These are phyloP conservation scores for Anthrax anthrax DNA, from an alignment of 2,888 invertebrate genomes.

Conservation along the genomic window DNA sequence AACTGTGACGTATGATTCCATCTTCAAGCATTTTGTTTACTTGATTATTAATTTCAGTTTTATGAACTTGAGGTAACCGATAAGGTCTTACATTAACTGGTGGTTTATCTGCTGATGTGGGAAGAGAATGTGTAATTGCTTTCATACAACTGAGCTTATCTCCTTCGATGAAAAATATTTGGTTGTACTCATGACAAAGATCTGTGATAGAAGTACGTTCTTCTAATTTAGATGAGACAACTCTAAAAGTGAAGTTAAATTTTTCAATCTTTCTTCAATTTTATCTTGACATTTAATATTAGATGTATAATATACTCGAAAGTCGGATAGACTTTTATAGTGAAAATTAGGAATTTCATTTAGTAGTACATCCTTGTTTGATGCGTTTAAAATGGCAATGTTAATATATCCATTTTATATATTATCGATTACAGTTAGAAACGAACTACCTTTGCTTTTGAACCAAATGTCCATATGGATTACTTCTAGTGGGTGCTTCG, in stretches of 20 bases:
- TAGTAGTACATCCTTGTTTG: no score
- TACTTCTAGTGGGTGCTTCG: no score
- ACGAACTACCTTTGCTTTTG: no score
- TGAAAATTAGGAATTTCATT: no score
- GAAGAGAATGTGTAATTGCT: conserved; percentile 2
- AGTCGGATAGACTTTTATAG: no score
- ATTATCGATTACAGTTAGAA: no score
- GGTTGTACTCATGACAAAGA: conserved; percentile 16
- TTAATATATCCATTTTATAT: no score
- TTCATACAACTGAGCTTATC: conserved; percentile 20
- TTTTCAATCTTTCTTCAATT: neutral
- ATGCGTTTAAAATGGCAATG: no score
- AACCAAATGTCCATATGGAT: no score
- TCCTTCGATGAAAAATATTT: conserved; percentile 21
- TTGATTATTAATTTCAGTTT: conserved; percentile 12
- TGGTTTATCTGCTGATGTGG: neutral
- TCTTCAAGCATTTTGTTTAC: conserved; percentile 18
- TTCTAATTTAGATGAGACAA: conserved; percentile 16
- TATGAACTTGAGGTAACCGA: conserved; percentile 7
- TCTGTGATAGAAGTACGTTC: conserved; percentile 15
- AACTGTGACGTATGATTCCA: conserved; percentile 18
- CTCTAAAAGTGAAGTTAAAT: no score
- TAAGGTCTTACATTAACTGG: conserved; percentile 7
- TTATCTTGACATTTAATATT: no score
- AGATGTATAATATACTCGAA: no score